Percentiles rank a stretch among this genome's conserved stretches.
These are phyloP conservation scores for Poeciliopsis gracilis DNA, from an alignment of 2,797 vertebrate genomes.

Conservation along the genomic window DNA sequence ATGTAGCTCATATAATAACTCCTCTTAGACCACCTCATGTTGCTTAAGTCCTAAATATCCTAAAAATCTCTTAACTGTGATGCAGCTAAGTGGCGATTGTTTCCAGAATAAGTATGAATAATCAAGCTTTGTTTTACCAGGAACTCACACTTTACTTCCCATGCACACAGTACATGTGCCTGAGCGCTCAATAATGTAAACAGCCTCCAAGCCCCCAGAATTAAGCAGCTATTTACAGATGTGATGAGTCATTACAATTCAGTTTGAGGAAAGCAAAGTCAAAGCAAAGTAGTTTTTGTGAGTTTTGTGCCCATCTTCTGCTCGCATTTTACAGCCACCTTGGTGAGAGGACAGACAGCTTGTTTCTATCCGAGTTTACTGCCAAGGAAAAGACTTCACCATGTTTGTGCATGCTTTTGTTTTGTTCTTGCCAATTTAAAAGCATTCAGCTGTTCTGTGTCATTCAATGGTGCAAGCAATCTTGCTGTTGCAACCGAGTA, in stretches of 20 bases:
- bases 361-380: slow-evolving; percentile 47
- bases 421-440: not conserved
- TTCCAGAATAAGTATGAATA: slow-evolving; percentile 22
- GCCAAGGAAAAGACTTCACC: slow-evolving; percentile 27
- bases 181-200: slow-evolving; percentile 26
- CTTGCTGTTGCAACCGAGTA: slow-evolving; percentile 2
- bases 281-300: slow-evolving; percentile 23
- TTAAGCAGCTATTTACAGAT: slow-evolving; percentile 47
- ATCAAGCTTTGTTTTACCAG: slow-evolving; percentile 10
- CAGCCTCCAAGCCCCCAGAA: slow-evolving; percentile 11
- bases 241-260: slow-evolving; percentile 45
- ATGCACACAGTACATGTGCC: slow-evolving; percentile 5
- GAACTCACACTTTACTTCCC: slow-evolving; percentile 23
- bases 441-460: slow-evolving; percentile 2
- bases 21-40: not conserved
- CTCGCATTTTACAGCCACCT: slow-evolving; percentile 35
- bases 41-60: not conserved
- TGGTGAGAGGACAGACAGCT: slow-evolving; percentile 33
- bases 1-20: not conserved
- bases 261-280: slow-evolving; percentile 12
- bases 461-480: slow-evolving; percentile 3
- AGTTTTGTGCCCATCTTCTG: slow-evolving; percentile 29
- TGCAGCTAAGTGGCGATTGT: not conserved
- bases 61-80: not conserved
- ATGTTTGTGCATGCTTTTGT: not conserved